These are phyloP conservation scores for Rhagoletis pomonella DNA, from an alignment of 1,140 invertebrate genomes.

Conservation along the genomic window DNA sequence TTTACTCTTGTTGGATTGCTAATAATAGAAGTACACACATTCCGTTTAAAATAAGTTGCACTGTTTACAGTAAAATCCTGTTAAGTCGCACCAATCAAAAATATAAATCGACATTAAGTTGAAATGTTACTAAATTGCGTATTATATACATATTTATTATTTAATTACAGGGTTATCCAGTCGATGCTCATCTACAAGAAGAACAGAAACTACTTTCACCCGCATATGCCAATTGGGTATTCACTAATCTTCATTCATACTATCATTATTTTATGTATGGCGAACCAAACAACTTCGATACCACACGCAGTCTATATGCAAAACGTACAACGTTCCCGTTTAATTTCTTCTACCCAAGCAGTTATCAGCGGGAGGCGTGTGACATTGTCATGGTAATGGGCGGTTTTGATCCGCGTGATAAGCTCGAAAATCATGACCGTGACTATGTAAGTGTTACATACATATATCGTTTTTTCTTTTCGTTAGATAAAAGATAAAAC, in stretches of 20 bases:
- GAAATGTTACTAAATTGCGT: background rate
- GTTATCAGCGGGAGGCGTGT: conserved; percentile 81
- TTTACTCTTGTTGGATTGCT: background rate
- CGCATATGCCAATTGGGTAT: conserved; percentile 82
- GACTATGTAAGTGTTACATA: conserved; percentile 63
- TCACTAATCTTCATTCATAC: conserved; percentile 82
- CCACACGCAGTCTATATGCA: conserved; percentile 87
- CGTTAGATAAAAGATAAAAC: background rate
- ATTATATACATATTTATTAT: conserved; percentile 31
- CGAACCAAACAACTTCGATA: conserved; percentile 86
- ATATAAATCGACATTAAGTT: background rate
- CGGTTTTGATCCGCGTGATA: conserved; percentile 77
- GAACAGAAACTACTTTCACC: conserved; percentile 82
- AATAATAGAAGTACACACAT: background rate
- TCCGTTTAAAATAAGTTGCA: conserved; percentile 33
- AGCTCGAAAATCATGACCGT: conserved; percentile 67
- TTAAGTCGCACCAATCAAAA: background rate
- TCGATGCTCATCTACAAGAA: conserved; percentile 80
- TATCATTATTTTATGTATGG: conserved; percentile 82
- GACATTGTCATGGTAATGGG: conserved; percentile 78
- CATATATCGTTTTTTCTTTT: background rate
- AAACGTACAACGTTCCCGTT: conserved; percentile 87
- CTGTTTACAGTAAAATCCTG: conserved; percentile 6
- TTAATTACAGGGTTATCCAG: conserved; percentile 80
- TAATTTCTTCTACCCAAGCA: conserved; percentile 87